Conservation (phyloP, 2,113 vertebrate species). For the Thunnus thynnus region DNA sequence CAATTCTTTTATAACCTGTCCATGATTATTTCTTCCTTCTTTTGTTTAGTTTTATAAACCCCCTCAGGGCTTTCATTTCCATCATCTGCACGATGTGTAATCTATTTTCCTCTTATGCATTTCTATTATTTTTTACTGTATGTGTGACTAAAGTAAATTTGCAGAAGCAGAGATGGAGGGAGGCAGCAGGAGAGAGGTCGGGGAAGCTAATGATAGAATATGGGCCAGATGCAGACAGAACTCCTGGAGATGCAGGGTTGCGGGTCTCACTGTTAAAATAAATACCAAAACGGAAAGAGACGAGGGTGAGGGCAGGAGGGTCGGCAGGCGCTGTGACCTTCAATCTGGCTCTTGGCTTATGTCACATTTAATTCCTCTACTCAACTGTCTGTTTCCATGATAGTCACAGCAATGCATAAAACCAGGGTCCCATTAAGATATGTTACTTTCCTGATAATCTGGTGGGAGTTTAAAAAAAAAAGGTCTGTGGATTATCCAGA, state of each 20-base stretch:
- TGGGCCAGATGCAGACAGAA: constrained; percentile 63
- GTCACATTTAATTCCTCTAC: constrained; percentile 51
- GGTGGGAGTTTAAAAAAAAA: background rate
- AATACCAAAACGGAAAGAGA: constrained; percentile 56
- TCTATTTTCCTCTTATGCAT: constrained; percentile 19
- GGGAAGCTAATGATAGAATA: constrained; percentile 68
- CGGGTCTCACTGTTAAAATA: constrained; percentile 50
- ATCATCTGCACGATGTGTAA: constrained; percentile 38
- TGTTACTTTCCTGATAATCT: background rate
- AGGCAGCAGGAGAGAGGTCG: constrained; percentile 29
- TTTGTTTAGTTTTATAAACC: constrained; percentile 26
- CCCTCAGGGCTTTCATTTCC: constrained; percentile 22
- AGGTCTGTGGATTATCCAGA: background rate
- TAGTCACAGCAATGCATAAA: background rate
- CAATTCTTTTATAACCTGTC: constrained; percentile 38
- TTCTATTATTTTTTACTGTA: constrained; percentile 42
- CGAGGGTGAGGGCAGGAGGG: constrained; percentile 32
- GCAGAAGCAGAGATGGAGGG: constrained; percentile 32
- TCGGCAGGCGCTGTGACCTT: constrained; percentile 44
- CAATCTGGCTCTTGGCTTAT: constrained; percentile 52
- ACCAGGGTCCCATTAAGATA: background rate
- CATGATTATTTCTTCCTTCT: constrained; percentile 10
- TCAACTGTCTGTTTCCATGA: constrained; percentile 6
- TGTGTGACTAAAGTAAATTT: constrained; percentile 49
- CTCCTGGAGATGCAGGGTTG: constrained; percentile 53